phyloP scores from a whole-genome alignment of 1,140 invertebrate genomes.

The Cataglyphis hispanica region DNA sequence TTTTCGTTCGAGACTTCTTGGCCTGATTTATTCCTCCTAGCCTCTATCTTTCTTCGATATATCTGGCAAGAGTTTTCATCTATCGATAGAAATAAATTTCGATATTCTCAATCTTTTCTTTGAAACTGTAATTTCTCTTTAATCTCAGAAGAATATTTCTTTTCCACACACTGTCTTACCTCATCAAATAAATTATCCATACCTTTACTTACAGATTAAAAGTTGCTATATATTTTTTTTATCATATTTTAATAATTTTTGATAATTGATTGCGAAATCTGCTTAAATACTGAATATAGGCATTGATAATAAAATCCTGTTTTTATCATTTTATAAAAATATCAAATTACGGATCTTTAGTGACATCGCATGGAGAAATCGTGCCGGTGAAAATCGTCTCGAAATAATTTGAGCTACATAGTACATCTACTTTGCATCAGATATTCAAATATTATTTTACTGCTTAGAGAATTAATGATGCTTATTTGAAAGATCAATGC shows the following conservation, averaged over 20 bases:
- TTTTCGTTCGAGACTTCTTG: conserved; percentile 50
- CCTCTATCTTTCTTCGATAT: conserved; percentile 7
- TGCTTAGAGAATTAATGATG: conserved; percentile 23
- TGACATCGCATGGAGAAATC: too few relatives aligned
- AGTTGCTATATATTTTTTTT: not conserved
- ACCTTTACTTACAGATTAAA: not conserved
- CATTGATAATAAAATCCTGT: not conserved
- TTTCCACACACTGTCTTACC: not conserved
- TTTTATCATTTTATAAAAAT: conserved; percentile 1
- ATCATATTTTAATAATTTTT: not conserved
- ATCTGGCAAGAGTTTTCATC: conserved; percentile 25
- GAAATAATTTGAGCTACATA: not conserved
- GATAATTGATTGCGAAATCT: not conserved
- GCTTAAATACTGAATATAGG: not conserved
- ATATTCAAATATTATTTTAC: not conserved
- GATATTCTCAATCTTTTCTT: conserved; percentile 17
- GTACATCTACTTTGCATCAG: not conserved
- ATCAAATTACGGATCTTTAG: not conserved
- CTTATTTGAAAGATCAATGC: conserved; percentile 36
- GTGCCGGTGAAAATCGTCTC: too few relatives aligned
- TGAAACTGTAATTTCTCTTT: not conserved
- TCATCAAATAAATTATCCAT: not conserved
- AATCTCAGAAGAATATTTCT: not conserved
- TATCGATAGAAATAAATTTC: conserved; percentile 17
- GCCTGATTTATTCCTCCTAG: conserved; percentile 31